phyloP scores from a whole-genome alignment of 2,797 vertebrate species.

The Lerista edwardsae region DNA sequence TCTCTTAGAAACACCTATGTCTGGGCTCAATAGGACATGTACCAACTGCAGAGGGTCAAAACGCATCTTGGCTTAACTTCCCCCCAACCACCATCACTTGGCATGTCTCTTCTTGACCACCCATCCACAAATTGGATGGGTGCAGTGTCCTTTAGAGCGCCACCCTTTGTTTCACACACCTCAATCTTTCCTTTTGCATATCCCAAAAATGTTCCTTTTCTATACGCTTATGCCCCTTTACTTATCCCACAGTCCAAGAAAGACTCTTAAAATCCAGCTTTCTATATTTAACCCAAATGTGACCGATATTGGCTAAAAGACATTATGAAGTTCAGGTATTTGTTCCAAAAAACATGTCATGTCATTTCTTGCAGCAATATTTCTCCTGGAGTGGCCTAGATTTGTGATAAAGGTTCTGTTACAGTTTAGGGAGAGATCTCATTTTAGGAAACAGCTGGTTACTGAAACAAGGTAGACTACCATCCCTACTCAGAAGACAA shows the following conservation, averaged over 20 bases:
- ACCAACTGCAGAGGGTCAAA: not conserved
- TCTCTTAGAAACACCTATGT: not conserved
- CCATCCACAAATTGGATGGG: not conserved
- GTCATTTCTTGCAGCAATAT: not conserved
- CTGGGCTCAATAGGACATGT: not conserved
- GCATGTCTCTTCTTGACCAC: not conserved
- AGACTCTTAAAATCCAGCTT: too few relatives aligned
- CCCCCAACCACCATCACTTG: not conserved
- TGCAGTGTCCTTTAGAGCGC: not conserved
- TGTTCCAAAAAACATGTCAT: not conserved
- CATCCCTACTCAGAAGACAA: not conserved
- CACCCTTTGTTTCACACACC: not conserved
- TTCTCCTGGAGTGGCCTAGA: too few relatives aligned
- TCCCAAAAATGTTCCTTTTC: not conserved
- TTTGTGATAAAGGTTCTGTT: not conserved
- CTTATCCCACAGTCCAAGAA: too few relatives aligned
- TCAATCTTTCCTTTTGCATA: not conserved
- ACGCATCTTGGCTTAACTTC: not conserved
- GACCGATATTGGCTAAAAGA: not conserved
- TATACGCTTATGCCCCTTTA: too few relatives aligned
- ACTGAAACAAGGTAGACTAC: not conserved
- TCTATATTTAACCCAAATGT: not conserved
- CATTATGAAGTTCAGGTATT: not conserved
- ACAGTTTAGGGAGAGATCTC: too few relatives aligned
- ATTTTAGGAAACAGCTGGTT: not conserved